Evolutionary conservation across 2,797 vertebrate genomes (phyloP).

Genomic region (Thunnus albacares): DNA sequence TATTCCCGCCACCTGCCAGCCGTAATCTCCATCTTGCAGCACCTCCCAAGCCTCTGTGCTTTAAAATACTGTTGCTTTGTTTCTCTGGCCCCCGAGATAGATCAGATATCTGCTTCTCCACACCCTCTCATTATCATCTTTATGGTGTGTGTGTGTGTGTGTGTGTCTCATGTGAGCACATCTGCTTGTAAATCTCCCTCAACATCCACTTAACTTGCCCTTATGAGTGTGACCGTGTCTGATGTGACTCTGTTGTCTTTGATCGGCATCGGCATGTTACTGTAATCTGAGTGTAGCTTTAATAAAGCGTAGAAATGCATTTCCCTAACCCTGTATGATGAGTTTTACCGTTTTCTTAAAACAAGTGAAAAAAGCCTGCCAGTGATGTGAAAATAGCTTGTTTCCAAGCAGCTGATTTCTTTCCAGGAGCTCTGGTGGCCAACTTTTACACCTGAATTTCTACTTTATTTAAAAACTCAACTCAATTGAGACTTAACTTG

Average conservation of each 20-base stretch:
- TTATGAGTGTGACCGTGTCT: conserved; percentile 17
- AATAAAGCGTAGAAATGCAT: neutral
- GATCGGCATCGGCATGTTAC: conserved; percentile 10
- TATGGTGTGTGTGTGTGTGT: conserved; percentile 3
- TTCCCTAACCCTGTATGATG: neutral
- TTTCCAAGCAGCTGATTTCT: conserved; percentile 19
- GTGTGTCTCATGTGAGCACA: conserved; percentile 21
- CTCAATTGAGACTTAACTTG: neutral
- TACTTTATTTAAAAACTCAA: neutral
- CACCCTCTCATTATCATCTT: conserved; percentile 18
- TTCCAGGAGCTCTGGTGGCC: conserved; percentile 6
- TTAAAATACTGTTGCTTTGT: conserved; percentile 61
- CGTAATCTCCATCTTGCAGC: conserved; percentile 73
- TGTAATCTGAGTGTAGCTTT: conserved; percentile 36
- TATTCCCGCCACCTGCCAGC: conserved; percentile 77
- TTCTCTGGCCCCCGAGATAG: conserved; percentile 38
- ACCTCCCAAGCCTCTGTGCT: conserved; percentile 44
- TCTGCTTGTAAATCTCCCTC: conserved; percentile 42
- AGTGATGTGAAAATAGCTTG: conserved; percentile 37
- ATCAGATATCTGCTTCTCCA: conserved; percentile 21
- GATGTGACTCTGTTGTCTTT: conserved; percentile 19
- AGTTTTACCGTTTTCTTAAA: neutral
- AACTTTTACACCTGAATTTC: neutral
- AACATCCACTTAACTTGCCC: conserved; percentile 39
- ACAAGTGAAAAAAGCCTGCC: conserved; percentile 11